Base-by-base conservation (phyloP, 2,888 invertebrate species). In the Eulithis prunata region DNA sequence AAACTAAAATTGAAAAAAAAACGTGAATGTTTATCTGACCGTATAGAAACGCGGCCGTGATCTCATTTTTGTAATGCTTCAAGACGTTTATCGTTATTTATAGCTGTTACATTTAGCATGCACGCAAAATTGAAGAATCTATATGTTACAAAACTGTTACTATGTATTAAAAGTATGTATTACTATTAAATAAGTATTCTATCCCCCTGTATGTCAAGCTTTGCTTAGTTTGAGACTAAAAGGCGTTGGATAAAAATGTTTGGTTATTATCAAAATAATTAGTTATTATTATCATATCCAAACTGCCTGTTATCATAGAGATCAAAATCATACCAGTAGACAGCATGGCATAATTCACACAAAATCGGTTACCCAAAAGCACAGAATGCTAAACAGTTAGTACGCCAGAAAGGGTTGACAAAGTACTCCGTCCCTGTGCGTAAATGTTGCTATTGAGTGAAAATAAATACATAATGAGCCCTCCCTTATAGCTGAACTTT, bases 391-490 rank as follows among this genome's bases (percentile, higher is more conserved):
- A n/a, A 49, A 21, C 56, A 67, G 57, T 64, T 54, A 14, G 36
- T 67, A 60, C 10, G 28, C 38, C 60, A 61, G 54, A 72, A 75
- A 75, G 77, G 78, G 79, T 80, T 82, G 79, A 81, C 80, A 83
- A 82, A 82, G 76, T 76, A 75, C 77, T 75, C 71, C 57, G 62
- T 66, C 72, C 67, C 75, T 76, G 71, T 75, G 75, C 65, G 75
- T 75, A 79, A 78, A 78, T 79, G 80, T 77, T 75, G 74, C 76
- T 82, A 86, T 87, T 86, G 89, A 88, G 85, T 84, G 89, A 89
- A 87, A 87, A 84, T 89, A 85, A 89, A 90, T 90, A 81, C 76
- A 82, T 88, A 86, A 89, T 85, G 85, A 85, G 79, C 77, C 78
- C 77, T 77, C 77, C 81, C 80, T 79, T 73, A 68, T 70, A 77